phyloP scores from a whole-genome alignment of 2,113 vertebrate species.

The Rhinoptilus africanus region DNA sequence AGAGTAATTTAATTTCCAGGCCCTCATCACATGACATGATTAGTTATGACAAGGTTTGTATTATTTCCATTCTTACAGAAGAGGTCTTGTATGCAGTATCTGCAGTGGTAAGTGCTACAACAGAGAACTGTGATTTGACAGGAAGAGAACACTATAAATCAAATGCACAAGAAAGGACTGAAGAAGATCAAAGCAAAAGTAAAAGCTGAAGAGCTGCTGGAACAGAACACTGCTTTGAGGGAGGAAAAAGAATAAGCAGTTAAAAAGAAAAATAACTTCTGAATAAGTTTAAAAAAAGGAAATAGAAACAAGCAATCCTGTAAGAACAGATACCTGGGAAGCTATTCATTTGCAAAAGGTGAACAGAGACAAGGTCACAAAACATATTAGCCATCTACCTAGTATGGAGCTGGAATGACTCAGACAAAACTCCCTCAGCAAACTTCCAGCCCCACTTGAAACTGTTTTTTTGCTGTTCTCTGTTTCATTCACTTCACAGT shows the following conservation, averaged over 20 bases:
- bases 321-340: background rate
- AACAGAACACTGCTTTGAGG: background rate
- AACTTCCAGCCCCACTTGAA: background rate
- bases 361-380: background rate
- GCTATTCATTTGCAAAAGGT: background rate
- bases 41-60: background rate
- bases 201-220: background rate
- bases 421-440: background rate
- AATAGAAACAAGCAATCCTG: background rate
- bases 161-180: background rate
- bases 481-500: background rate
- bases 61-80: background rate
- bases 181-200: background rate
- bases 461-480: background rate
- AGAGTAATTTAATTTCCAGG: background rate
- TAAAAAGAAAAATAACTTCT: background rate
- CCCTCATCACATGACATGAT: background rate
- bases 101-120: background rate
- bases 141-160: background rate
- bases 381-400: background rate
- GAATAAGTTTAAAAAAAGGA: background rate
- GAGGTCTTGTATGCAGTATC: background rate
- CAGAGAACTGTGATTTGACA: background rate
- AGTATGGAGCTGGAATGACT: background rate
- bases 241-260: background rate